Conservation (phyloP, 2,797 vertebrate genomes). For the Echiichthys vipera region DNA sequence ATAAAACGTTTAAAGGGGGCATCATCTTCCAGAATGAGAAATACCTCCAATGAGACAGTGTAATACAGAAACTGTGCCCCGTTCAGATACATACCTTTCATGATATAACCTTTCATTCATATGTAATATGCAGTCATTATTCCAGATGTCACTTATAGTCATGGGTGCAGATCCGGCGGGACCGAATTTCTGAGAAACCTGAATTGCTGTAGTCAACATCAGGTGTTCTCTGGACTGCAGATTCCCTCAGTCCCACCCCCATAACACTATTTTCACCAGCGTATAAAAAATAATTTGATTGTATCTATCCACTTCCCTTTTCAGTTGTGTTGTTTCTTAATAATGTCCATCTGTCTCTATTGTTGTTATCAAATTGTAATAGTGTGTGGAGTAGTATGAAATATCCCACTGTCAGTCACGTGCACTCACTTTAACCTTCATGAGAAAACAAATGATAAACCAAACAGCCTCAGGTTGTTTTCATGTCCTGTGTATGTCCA, state of each 20-base stretch:
- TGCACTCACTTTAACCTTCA: too few relatives aligned
- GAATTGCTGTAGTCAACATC: background rate
- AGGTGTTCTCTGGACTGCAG: background rate
- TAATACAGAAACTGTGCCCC: background rate
- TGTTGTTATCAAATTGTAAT: too few relatives aligned
- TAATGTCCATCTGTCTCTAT: background rate
- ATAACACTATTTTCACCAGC: background rate
- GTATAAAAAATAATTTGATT: too few relatives aligned
- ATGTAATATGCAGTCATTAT: background rate
- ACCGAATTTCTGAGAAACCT: too few relatives aligned
- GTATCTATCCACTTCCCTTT: background rate
- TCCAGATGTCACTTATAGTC: background rate
- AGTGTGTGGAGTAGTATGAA: background rate
- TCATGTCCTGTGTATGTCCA: background rate
- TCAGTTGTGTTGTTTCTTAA: too few relatives aligned
- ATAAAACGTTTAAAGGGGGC: background rate
- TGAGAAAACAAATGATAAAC: background rate
- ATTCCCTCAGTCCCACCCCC: background rate
- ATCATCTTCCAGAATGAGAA: background rate
- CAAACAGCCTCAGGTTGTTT: background rate
- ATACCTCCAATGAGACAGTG: background rate
- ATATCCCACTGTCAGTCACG: background rate
- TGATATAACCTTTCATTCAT: background rate
- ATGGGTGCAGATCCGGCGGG: too few relatives aligned
- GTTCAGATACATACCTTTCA: too few relatives aligned